Conservation (phyloP, 2,888 invertebrate genomes). For the Syritta pipiens region DNA sequence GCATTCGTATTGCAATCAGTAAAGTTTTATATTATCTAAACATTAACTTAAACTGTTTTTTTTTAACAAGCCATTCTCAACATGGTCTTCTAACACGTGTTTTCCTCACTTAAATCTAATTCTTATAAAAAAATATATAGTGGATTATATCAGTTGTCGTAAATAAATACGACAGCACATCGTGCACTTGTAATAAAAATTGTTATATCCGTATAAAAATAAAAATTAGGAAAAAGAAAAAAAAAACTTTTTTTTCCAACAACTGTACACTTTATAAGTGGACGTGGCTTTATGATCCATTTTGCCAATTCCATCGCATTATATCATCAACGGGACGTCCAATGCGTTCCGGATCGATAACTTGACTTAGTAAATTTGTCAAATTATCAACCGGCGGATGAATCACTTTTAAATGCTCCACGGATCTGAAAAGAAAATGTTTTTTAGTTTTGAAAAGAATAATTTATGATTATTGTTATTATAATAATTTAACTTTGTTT, state of each 20-base stretch:
- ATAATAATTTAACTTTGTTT: no score
- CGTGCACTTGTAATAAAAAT: background rate
- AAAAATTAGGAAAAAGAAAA: no score
- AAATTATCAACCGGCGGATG: constrained; percentile 55
- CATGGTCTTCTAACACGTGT: constrained; percentile 2
- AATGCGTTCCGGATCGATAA: constrained; percentile 57
- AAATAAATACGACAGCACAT: constrained; percentile 13
- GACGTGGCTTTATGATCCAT: constrained; percentile 36
- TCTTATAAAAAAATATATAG: constrained; percentile 41
- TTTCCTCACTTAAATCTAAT: constrained; percentile 7
- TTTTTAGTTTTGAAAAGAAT: background rate
- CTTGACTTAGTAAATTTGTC: constrained; percentile 57
- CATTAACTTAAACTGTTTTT: background rate
- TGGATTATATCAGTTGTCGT: constrained; percentile 19
- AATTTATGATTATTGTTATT: no score
- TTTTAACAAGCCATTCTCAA: constrained; percentile 14
- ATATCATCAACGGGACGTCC: constrained; percentile 64
- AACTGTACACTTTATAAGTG: no score
- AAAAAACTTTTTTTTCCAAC: no score
- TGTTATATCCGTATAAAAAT: constrained; percentile 22
- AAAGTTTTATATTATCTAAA: constrained; percentile 33
- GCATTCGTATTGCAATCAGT: constrained; percentile 2
- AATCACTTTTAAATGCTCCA: constrained; percentile 48
- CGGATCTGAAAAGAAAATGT: constrained; percentile 24
- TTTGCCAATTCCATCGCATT: constrained; percentile 69